These are phyloP conservation scores for Chrysomela aeneicollis DNA, from an alignment of 2,888 invertebrate genomes.

Conservation along the genomic window DNA sequence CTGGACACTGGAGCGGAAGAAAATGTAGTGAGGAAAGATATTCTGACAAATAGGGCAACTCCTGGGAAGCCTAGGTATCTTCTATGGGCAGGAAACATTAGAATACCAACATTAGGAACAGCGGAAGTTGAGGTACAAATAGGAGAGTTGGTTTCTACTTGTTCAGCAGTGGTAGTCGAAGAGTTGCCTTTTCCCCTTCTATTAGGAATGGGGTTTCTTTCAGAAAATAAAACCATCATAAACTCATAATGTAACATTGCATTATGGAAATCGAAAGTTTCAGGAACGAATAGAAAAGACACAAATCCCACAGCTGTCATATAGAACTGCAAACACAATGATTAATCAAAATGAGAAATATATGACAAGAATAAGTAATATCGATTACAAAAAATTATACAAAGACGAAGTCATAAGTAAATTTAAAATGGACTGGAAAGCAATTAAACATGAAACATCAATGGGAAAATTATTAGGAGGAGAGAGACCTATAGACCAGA, in stretches of 20 bases:
- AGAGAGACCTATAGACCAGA: no score
- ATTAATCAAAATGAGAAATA: no score
- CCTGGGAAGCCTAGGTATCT: background rate
- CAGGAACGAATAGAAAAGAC: no score
- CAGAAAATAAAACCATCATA: background rate
- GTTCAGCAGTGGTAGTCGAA: background rate
- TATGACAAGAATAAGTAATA: no score
- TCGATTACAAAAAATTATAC: no score
- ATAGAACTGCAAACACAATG: no score
- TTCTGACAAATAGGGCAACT: background rate
- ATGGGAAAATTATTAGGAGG: no score
- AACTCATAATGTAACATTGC: background rate
- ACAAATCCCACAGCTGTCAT: no score
- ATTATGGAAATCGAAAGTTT: no score
- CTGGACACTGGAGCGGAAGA: background rate
- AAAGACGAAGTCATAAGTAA: no score
- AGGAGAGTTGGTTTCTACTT: background rate
- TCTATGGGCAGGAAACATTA: background rate
- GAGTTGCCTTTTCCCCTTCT: background rate
- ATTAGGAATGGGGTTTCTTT: background rate
- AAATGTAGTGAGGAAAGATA: background rate
- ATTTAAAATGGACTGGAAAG: no score
- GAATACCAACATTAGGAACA: background rate
- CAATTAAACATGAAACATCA: no score
- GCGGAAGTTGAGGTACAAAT: background rate